Evolutionary conservation across 92 coral and sea anemone genomes (phyloP).

Genomic region (Phenganax stokvisi): DNA sequence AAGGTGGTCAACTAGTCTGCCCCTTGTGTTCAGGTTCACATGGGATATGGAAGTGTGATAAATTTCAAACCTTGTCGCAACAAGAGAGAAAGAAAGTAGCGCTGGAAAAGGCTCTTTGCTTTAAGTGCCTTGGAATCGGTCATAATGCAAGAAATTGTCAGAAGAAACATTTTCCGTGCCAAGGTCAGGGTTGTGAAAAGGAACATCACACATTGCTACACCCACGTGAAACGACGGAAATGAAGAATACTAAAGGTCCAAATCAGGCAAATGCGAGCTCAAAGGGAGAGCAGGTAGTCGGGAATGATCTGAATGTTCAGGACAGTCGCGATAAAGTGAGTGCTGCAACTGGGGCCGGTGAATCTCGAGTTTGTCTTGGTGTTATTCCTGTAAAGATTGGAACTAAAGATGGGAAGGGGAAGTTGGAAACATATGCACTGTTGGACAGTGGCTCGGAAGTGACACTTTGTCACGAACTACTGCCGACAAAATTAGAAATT

Average conservation of each 20-base stretch:
- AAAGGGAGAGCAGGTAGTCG: no score
- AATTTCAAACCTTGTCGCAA: no score
- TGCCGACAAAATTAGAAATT: constrained; percentile 26
- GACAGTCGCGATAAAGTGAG: no score
- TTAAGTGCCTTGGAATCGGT: constrained; percentile 53
- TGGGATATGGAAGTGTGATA: constrained; percentile 57
- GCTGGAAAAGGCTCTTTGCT: constrained; percentile 43
- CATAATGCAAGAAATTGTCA: constrained; percentile 51
- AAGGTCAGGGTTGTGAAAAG: constrained; percentile 40
- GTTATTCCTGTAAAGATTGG: no score
- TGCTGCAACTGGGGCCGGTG: no score
- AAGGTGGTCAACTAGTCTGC: not conserved
- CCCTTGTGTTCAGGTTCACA: constrained; percentile 40
- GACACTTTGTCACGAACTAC: constrained; percentile 54
- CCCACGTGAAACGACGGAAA: no score
- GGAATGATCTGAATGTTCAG: no score
- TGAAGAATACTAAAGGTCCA: no score
- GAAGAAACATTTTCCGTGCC: constrained; percentile 43
- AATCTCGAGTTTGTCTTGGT: no score
- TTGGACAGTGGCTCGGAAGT: constrained; percentile 61
- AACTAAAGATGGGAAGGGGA: no score
- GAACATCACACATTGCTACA: constrained; percentile 11
- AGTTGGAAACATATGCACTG: no score
- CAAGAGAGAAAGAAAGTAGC: constrained; percentile 39
- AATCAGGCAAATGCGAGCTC: no score